Base-by-base conservation (phyloP, 2,888 invertebrate genomes). In the Prionchulus punctatus region DNA sequence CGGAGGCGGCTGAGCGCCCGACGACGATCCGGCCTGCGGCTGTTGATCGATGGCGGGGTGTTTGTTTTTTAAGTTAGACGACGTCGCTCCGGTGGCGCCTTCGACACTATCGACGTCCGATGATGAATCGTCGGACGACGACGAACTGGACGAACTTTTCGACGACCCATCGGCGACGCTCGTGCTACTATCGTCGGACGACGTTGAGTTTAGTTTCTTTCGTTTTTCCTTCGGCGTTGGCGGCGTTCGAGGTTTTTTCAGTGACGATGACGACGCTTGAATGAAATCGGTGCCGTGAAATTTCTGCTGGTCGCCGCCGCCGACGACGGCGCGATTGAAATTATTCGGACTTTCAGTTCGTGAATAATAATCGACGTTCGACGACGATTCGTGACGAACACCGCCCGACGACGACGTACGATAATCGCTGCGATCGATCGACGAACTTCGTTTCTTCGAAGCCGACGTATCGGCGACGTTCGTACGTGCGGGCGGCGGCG, bases 401-500 rank as follows among this genome's bases (percentile, higher is more conserved):
- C n/a, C n/a, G n/a, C n/a, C n/a, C n/a, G n/a, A n/a, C n/a, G n/a
- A n/a, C n/a, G n/a, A n/a, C n/a, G n/a, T n/a, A n/a, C n/a, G n/a
- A n/a, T n/a, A n/a, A n/a, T n/a, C n/a, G n/a, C n/a, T n/a, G n/a
- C n/a, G n/a, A n/a, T n/a, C 54, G 47, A 54, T 4, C n/a, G n/a
- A n/a, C n/a, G n/a, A n/a, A n/a, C n/a, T n/a, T n/a, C 51, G 30
- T 18, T 15, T 28, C 51, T 7, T 26, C 51, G 51, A 26, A 30
- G 51, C 7, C 51, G 51, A 51, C 27, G 27, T 15, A 15, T 27
- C 7, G 15, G 15, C 26, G 30, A 28, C 30, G 47, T 7, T 23
- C 47, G 47, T 15, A 12, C 43, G 55, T 55, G 3, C 56, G 43
- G n/a, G 27, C 36, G 55, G 25, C 36, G 12, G 30, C 28, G 21